Base-by-base conservation (phyloP, 2,113 vertebrate species). In the Mixornis gularis region DNA sequence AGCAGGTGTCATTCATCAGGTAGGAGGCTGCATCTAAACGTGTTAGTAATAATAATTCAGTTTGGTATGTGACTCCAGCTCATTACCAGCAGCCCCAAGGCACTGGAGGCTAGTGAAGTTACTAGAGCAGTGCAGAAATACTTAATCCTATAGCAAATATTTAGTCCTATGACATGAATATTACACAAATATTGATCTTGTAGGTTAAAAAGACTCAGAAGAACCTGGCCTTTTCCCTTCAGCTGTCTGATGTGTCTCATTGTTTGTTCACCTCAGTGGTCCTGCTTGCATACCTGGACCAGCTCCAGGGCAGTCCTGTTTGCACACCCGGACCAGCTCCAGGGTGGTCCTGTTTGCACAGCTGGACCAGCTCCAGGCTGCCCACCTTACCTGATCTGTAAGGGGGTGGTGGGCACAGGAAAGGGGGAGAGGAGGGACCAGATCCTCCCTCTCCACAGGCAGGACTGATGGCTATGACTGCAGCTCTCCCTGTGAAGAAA, bases 1-100 rank as follows among this genome's bases (percentile, higher is more conserved):
- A 64, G 72, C 90, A 95, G 90, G 92, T 95, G 94, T 86, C 89
- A 94, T 94, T 95, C 87, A 91, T 93, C 91, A 97, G 92, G 89
- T 93, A 92, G 70, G 85, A 96, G 87, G 91, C 81, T 87, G 85
- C 84, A 94, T 83, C 58, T 89, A 80, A 87, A 88, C 62, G 79
- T 94, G 96, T 89, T 76, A 73, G 78, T 10, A 94, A 96, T 96
- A 95, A 92, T 58, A 87, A 94, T 89, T 92, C 88, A 87, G 77
- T 72, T 66, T 82, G 73, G 30, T 90, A 16, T 93, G 90, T 88
- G 72, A 92, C 84, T 94, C 59, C 52, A 48, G 73, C 90, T 96
- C 88, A 92, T 96, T 95, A 95, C 83, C 24, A 7, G 90, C 88
- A 92, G 90, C 92, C 73, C 36, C 30, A 55, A 55, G 86, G 94